Percentiles rank a stretch among this genome's conserved stretches.
phyloP scores from a whole-genome alignment of 1,140 invertebrate species.

The Babylonia areolata region DNA sequence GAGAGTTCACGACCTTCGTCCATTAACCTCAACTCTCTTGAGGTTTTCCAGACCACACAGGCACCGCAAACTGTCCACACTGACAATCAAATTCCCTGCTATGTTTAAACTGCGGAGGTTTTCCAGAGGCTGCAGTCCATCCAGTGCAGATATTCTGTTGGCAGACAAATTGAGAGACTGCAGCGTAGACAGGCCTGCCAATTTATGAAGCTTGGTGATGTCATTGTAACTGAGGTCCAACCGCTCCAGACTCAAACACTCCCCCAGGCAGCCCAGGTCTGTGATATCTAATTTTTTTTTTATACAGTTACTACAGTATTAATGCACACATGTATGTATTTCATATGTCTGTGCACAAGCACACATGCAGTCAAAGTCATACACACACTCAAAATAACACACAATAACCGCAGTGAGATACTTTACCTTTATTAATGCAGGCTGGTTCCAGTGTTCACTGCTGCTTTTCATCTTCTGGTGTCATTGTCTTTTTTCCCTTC shows the following conservation, averaged over 20 bases:
- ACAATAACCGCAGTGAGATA: no score
- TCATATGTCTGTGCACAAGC: no score
- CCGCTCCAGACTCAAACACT: constrained; percentile 64
- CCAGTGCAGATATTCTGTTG: constrained; percentile 69
- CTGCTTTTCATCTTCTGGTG: no score
- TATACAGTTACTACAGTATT: no score
- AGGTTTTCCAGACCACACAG: constrained; percentile 63
- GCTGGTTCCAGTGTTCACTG: no score
- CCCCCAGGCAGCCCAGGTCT: constrained; percentile 69
- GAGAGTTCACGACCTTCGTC: constrained; percentile 50
- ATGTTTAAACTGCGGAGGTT: constrained; percentile 66
- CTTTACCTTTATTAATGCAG: no score
- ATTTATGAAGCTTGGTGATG: constrained; percentile 61
- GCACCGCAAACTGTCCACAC: constrained; percentile 57
- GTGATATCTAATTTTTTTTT: no score
- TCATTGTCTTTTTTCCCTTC: no score
- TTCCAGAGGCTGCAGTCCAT: constrained; percentile 69
- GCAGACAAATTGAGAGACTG: constrained; percentile 63
- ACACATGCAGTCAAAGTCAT: no score
- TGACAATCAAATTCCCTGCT: constrained; percentile 68
- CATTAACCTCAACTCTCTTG: constrained; percentile 52
- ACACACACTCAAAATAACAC: no score
- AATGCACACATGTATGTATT: no score
- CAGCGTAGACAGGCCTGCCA: constrained; percentile 64
- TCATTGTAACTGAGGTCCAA: constrained; percentile 68